phyloP scores from a whole-genome alignment of 2,113 vertebrate genomes.

The Heterotilapia buettikoferi region DNA sequence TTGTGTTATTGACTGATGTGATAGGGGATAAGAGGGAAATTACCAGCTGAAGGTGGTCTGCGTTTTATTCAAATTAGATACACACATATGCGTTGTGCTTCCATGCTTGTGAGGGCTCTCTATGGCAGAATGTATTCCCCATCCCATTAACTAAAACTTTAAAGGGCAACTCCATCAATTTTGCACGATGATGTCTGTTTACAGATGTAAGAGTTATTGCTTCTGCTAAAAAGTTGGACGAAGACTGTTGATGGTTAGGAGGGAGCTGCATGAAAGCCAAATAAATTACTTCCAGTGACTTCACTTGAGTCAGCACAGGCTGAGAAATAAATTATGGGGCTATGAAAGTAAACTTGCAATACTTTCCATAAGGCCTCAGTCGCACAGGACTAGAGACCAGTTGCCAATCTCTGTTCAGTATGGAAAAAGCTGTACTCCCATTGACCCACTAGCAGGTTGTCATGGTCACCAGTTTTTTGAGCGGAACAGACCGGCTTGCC shows the following conservation, averaged over 20 bases:
- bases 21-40: constrained; percentile 23
- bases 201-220: neutral
- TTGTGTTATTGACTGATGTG: constrained; percentile 19
- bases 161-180: neutral
- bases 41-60: constrained; percentile 30
- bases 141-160: neutral
- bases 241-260: neutral
- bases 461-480: neutral
- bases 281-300: neutral
- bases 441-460: neutral
- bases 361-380: neutral
- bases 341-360: neutral
- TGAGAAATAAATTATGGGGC: neutral
- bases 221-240: neutral
- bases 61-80: constrained; percentile 13
- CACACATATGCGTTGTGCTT: neutral
- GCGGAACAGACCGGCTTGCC: neutral
- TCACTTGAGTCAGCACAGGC: neutral
- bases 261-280: neutral
- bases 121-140: neutral
- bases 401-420: neutral
- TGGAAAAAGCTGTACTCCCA: neutral
- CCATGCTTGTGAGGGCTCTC: neutral
- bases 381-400: neutral
- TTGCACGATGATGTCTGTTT: neutral